Percentiles rank a stretch among this genome's conserved stretches.
Conservation (phyloP, 2,888 invertebrate genomes). For the Aphidoletes aphidimyza region DNA sequence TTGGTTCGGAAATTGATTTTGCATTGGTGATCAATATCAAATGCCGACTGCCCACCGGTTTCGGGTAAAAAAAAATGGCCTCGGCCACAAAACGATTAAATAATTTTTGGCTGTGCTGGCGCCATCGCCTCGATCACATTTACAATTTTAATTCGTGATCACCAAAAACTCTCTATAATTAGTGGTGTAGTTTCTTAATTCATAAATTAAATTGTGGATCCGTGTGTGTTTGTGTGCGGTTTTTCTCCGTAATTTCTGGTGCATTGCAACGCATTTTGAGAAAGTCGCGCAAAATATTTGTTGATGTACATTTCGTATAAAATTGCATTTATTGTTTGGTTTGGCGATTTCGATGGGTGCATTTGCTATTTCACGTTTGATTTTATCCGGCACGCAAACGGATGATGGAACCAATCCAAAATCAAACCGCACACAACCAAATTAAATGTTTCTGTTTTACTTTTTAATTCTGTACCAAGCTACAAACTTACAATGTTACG, state of each 20-base stretch:
- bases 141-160: conserved; percentile 51
- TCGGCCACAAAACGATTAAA: not conserved
- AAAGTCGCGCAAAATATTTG: too few relatives aligned
- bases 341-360: conserved; percentile 10
- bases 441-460: too few relatives aligned
- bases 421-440: not conserved
- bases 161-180: conserved; percentile 41
- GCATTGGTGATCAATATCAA: conserved; percentile 44
- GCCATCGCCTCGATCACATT: conserved; percentile 9
- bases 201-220: conserved; percentile 44
- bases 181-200: conserved; percentile 34
- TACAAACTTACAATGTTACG: conserved; percentile 11
- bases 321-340: not conserved
- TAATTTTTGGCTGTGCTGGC: conserved; percentile 49
- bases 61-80: not conserved
- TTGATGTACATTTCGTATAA: too few relatives aligned
- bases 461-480: too few relatives aligned
- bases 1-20: not conserved
- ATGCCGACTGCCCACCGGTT: not conserved
- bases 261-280: too few relatives aligned
- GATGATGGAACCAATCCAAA: not conserved
- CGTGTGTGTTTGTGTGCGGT: not conserved
- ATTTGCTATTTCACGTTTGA: conserved; percentile 24
- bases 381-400: not conserved
- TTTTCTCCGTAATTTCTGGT: not conserved